These are phyloP conservation scores for Spodoptera littoralis DNA, from an alignment of 2,888 invertebrate genomes.

Conservation along the genomic window DNA sequence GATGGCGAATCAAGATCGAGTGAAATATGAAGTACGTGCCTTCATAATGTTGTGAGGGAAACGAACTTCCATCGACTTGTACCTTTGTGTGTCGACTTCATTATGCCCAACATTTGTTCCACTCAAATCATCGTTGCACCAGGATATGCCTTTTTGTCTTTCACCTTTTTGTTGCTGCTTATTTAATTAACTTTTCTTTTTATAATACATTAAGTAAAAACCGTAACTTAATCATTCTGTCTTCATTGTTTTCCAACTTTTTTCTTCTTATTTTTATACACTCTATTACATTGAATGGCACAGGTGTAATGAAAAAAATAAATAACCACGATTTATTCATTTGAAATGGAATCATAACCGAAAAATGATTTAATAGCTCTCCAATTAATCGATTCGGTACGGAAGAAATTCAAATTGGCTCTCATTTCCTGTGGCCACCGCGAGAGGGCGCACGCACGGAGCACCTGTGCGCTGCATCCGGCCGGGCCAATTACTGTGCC, in stretches of 20 bases:
- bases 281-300: slow-evolving; percentile 29
- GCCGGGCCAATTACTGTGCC: slow-evolving; percentile 80
- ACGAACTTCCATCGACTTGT: slow-evolving; percentile 19
- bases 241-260: slow-evolving; percentile 44
- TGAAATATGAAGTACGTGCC: slow-evolving; percentile 58
- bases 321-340: slow-evolving; percentile 44
- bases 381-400: slow-evolving; percentile 80
- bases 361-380: slow-evolving; percentile 64
- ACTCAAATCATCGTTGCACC: slow-evolving; percentile 32
- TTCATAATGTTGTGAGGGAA: slow-evolving; percentile 37
- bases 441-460: slow-evolving; percentile 78
- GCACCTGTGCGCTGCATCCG: slow-evolving; percentile 84
- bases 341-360: slow-evolving; percentile 52
- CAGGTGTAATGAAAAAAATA: slow-evolving; percentile 53
- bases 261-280: slow-evolving; percentile 26
- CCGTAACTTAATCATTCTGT: slow-evolving; percentile 42
- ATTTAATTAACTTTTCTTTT: slow-evolving; percentile 51
- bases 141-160: slow-evolving; percentile 37
- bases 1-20: slow-evolving; percentile 54
- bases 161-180: slow-evolving; percentile 30
- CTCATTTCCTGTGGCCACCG: slow-evolving; percentile 79
- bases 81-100: slow-evolving; percentile 20
- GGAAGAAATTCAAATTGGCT: slow-evolving; percentile 85
- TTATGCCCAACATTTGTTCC: slow-evolving; percentile 30
- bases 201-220: slow-evolving; percentile 37